Conservation (phyloP, 2,797 vertebrate genomes). For the Coilia nasus region DNA sequence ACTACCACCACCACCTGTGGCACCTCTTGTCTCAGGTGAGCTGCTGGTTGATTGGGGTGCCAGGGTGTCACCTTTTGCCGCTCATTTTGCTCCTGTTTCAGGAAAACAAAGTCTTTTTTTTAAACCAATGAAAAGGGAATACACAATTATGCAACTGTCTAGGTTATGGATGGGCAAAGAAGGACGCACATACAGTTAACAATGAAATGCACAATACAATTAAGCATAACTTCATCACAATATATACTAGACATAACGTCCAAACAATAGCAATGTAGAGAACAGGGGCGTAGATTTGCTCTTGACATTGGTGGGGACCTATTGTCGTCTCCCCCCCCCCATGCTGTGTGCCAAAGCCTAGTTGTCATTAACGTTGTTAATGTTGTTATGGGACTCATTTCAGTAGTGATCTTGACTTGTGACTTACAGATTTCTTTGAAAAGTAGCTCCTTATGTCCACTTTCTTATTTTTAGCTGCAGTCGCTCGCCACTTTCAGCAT, state of each 20-base stretch:
- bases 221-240: background rate
- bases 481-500: too few species aligned
- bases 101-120: background rate
- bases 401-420: too few species aligned
- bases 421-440: too few species aligned
- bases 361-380: too few species aligned
- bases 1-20: slow-evolving; percentile 19
- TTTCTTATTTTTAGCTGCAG: too few species aligned
- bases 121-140: slow-evolving; percentile 1
- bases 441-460: too few species aligned
- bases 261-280: background rate
- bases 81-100: slow-evolving; percentile 54
- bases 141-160: background rate
- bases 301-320: too few species aligned
- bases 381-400: too few species aligned
- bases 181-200: background rate
- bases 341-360: too few species aligned
- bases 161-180: background rate
- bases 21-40: background rate
- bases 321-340: too few species aligned
- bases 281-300: too few species aligned
- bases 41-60: slow-evolving; percentile 46
- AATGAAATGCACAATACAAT: background rate
- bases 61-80: slow-evolving; percentile 46
- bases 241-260: background rate